Conservation (phyloP, 37 sponge, comb jelly and placozoan genomes). For the Mnemiopsis leidyi region DNA sequence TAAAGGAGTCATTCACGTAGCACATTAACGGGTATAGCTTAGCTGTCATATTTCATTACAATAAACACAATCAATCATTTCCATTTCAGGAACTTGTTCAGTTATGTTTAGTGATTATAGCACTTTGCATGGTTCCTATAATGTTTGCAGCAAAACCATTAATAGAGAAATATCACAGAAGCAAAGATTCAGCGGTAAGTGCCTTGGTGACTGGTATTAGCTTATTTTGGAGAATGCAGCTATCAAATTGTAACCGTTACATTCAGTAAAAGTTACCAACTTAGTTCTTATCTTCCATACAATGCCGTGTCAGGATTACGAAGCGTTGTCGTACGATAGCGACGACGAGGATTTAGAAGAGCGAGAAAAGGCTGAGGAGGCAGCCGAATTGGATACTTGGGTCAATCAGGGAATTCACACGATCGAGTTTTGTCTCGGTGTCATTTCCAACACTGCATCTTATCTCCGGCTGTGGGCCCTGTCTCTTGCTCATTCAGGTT, state of each 20-base stretch:
- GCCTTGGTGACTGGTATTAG: too few relatives aligned
- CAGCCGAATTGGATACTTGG: slow-evolving; percentile 69
- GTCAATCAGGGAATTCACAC: slow-evolving; percentile 94
- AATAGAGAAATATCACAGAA: neutral
- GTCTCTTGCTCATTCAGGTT: slow-evolving; percentile 96
- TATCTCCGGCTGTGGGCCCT: slow-evolving; percentile 99
- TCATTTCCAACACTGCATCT: slow-evolving; percentile 98
- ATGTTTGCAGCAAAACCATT: slow-evolving; percentile 20
- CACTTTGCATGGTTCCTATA: slow-evolving; percentile 37
- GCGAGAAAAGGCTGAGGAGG: neutral
- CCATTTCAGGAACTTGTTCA: slow-evolving; percentile 70
- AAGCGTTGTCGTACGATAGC: neutral
- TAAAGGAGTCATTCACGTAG: too few relatives aligned
- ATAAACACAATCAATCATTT: too few relatives aligned
- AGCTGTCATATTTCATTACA: too few relatives aligned
- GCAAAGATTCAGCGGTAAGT: neutral
- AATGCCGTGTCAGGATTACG: neutral
- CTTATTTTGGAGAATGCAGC: too few relatives aligned
- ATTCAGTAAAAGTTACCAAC: too few relatives aligned
- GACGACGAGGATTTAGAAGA: neutral
- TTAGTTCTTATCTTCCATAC: too few relatives aligned
- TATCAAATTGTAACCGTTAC: too few relatives aligned
- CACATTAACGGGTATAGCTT: too few relatives aligned
- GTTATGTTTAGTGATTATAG: slow-evolving; percentile 77
- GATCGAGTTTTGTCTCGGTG: slow-evolving; percentile 98